phyloP scores from a whole-genome alignment of 2,888 invertebrate species.

The Rhagophthalmus giganteus region DNA sequence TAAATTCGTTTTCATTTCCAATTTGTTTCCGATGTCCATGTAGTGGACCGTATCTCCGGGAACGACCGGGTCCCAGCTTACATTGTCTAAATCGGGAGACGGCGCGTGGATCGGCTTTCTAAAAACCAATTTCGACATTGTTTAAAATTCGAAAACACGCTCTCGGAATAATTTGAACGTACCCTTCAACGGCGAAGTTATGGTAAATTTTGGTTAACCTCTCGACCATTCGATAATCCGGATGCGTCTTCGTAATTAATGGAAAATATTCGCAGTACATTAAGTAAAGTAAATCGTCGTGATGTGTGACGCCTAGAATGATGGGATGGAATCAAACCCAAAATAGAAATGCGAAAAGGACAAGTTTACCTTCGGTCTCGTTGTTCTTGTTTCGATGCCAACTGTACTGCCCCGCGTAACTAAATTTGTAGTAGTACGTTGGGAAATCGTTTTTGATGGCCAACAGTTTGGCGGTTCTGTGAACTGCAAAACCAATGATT shows the following conservation, averaged over 20 bases:
- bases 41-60: constrained; percentile 49
- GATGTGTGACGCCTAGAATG: neutral
- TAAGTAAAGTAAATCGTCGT: constrained; percentile 1
- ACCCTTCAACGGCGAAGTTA: too few relatives aligned
- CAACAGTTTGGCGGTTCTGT: constrained; percentile 64
- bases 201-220: too few relatives aligned
- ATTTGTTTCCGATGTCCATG: constrained; percentile 50
- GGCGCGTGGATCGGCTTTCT: too few relatives aligned
- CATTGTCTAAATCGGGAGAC: constrained; percentile 44
- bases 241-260: too few relatives aligned
- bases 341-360: neutral
- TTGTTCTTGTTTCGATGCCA: constrained; percentile 26
- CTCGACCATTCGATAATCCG: too few relatives aligned
- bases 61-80: constrained; percentile 52
- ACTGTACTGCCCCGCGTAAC: constrained; percentile 64
- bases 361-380: neutral
- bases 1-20: constrained; percentile 50
- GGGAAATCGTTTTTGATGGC: constrained; percentile 59
- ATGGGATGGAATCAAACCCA: neutral
- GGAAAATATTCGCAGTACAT: too few relatives aligned
- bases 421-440: constrained; percentile 66
- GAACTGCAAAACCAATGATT: constrained; percentile 61
- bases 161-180: too few relatives aligned
- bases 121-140: too few relatives aligned
- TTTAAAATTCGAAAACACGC: too few relatives aligned